phyloP scores from a whole-genome alignment of 2,888 invertebrate species.

The Atherix ibis region DNA sequence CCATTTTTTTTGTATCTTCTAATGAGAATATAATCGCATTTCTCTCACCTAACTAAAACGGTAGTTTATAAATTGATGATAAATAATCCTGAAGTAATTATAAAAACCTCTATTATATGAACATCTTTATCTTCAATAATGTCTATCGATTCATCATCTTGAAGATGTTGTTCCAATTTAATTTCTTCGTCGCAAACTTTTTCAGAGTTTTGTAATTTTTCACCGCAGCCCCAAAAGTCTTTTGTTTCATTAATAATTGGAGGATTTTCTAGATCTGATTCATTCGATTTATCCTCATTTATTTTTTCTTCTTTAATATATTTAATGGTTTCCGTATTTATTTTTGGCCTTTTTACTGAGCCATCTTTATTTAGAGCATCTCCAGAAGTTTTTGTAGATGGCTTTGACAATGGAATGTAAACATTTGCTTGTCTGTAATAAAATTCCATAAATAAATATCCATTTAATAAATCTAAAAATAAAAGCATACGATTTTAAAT shows the following conservation, averaged over 20 bases:
- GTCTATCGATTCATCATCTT: too few relatives aligned
- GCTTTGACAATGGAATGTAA: slow-evolving; percentile 25
- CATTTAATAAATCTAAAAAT: slow-evolving; percentile 1
- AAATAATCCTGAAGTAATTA: neutral
- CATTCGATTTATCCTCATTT: too few relatives aligned
- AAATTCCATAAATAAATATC: slow-evolving; percentile 2
- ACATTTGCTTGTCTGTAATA: slow-evolving; percentile 52
- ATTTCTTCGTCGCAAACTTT: too few relatives aligned
- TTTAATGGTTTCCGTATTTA: neutral
- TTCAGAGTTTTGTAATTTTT: too few relatives aligned
- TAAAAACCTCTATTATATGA: too few relatives aligned
- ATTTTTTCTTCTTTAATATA: slow-evolving; percentile 19
- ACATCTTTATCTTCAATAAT: too few relatives aligned
- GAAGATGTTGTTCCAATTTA: too few relatives aligned
- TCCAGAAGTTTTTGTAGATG: slow-evolving; percentile 6
- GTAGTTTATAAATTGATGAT: neutral
- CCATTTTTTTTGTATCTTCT: slow-evolving; percentile 41
- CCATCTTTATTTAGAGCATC: slow-evolving; percentile 4
- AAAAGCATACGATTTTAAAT: slow-evolving; percentile 37
- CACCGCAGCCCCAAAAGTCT: too few relatives aligned
- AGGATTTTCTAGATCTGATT: too few relatives aligned
- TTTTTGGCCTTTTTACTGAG: neutral
- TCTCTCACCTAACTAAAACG: slow-evolving; percentile 50
- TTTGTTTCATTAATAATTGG: too few relatives aligned
- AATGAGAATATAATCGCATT: slow-evolving; percentile 59